phyloP scores from a whole-genome alignment of 2,113 vertebrate genomes.

The Gopherus flavomarginatus region DNA sequence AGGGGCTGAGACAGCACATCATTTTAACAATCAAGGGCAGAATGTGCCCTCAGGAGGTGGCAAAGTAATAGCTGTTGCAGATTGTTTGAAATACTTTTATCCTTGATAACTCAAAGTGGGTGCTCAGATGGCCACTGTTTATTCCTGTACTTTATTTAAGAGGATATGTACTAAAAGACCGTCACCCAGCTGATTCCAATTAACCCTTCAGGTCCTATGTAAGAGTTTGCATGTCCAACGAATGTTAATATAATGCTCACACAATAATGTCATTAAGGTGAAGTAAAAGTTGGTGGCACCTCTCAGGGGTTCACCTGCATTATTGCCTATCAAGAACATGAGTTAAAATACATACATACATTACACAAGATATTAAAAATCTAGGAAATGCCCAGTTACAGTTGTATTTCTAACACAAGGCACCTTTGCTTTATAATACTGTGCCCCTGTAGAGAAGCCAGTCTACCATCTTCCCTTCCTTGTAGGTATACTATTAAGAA shows the following conservation, averaged over 20 bases:
- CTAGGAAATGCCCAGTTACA: background rate
- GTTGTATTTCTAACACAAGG: background rate
- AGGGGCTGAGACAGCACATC: background rate
- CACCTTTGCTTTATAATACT: rapidly evolving
- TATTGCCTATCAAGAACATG: background rate
- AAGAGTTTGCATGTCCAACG: background rate
- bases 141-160: background rate
- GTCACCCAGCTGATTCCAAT: background rate
- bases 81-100: background rate
- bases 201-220: background rate
- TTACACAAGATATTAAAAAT: background rate
- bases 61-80: background rate
- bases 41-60: background rate
- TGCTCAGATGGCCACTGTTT: background rate
- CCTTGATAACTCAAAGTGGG: background rate
- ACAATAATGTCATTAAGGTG: background rate
- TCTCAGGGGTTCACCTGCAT: background rate
- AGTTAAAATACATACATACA: background rate
- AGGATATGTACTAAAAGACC: background rate
- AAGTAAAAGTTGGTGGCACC: background rate
- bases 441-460: background rate
- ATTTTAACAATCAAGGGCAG: background rate
- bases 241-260: background rate
- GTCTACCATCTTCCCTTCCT: rapidly evolving
- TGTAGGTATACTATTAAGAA: background rate